A percentile compares a stretch with the other conserved stretches of the same genome.
These are phyloP conservation scores for Rutilus rutilus DNA, from an alignment of 2,113 vertebrate genomes.

Conservation along the genomic window DNA sequence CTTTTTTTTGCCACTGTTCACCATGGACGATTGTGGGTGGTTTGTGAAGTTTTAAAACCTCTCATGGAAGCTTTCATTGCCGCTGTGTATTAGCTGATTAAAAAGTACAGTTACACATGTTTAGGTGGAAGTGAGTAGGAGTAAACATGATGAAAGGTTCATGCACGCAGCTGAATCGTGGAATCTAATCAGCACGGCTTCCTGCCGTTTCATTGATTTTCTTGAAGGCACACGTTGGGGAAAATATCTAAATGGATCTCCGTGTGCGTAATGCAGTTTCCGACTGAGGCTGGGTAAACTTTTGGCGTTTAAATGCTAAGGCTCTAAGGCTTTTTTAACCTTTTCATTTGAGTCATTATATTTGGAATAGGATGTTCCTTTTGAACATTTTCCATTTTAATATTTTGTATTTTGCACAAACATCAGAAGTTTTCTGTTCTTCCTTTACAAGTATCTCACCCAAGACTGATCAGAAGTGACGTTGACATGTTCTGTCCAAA, in stretches of 20 bases:
- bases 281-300: slow-evolving; percentile 35
- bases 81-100: slow-evolving; percentile 34
- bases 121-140: slow-evolving; percentile 52
- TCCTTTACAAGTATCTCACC: not conserved
- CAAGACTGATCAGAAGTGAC: slow-evolving; percentile 16
- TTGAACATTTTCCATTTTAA: not conserved
- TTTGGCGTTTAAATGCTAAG: slow-evolving; percentile 7
- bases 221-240: slow-evolving; percentile 15
- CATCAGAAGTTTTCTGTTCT: not conserved
- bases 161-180: slow-evolving; percentile 31
- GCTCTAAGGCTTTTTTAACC: not conserved
- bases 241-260: slow-evolving; percentile 39
- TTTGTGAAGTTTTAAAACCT: not conserved
- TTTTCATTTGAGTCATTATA: not conserved
- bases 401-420: not conserved
- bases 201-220: slow-evolving; percentile 48
- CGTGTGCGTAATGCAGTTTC: slow-evolving; percentile 43
- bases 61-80: slow-evolving; percentile 38
- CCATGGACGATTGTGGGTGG: not conserved
- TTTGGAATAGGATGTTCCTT: not conserved
- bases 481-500: slow-evolving; percentile 36
- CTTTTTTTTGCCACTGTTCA: not conserved
- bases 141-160: slow-evolving; percentile 45
- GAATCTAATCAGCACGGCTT: slow-evolving; percentile 52
- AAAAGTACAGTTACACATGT: slow-evolving; percentile 39